These are phyloP conservation scores for Parnassius smintheus DNA, from an alignment of 2,888 invertebrate species.

Conservation along the genomic window DNA sequence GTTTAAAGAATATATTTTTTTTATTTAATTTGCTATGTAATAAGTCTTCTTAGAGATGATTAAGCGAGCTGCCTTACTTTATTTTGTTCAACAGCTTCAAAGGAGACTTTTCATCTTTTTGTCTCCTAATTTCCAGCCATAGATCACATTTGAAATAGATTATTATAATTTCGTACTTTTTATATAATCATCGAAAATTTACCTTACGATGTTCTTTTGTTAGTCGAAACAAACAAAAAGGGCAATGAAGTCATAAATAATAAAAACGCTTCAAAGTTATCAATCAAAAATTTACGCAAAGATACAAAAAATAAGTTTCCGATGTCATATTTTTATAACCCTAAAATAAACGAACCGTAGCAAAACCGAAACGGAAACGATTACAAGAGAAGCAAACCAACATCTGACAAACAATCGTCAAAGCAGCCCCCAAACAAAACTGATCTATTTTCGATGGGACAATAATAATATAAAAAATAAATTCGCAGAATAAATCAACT, in stretches of 20 bases:
- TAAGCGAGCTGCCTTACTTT: not conserved
- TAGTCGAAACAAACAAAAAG: too few relatives aligned
- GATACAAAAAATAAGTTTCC: too few relatives aligned
- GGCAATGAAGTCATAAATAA: too few relatives aligned
- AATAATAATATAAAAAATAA: slow-evolving; percentile 26
- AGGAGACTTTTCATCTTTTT: too few relatives aligned
- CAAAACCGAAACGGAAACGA: slow-evolving; percentile 1
- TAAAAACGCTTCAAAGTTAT: too few relatives aligned
- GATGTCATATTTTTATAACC: too few relatives aligned
- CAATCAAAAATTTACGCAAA: too few relatives aligned
- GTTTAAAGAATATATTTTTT: not conserved
- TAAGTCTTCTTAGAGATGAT: slow-evolving; percentile 1
- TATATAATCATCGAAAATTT: too few relatives aligned
- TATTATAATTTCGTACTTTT: too few relatives aligned
- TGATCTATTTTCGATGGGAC: slow-evolving; percentile 13
- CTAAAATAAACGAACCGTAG: not conserved
- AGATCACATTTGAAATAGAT: too few relatives aligned
- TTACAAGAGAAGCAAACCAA: not conserved
- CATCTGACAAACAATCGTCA: slow-evolving; percentile 1
- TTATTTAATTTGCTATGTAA: slow-evolving; percentile 1
- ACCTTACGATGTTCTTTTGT: too few relatives aligned
- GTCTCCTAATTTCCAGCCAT: too few relatives aligned
- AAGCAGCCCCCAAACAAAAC: slow-evolving; percentile 6
- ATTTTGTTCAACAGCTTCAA: not conserved
- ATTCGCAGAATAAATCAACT: slow-evolving; percentile 29